These are phyloP conservation scores for Pantherophis vulpinus DNA, from an alignment of 2,797 vertebrate genomes.

Conservation along the genomic window DNA sequence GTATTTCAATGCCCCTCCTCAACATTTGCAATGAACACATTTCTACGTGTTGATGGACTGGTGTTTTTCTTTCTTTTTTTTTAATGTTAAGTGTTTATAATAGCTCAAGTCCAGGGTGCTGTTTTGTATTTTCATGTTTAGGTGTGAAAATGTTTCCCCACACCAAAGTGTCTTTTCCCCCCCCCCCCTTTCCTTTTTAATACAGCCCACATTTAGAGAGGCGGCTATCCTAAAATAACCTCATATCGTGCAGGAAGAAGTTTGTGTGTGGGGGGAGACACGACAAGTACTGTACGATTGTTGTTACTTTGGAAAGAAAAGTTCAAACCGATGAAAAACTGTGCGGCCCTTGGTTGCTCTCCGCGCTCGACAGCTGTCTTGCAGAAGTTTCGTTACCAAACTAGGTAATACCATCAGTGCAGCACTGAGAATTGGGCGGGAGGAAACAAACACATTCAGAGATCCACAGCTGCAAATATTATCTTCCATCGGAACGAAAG, in stretches of 20 bases:
- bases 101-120: neutral
- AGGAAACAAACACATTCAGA: neutral
- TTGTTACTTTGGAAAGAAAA: neutral
- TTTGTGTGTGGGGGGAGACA: too few relatives aligned
- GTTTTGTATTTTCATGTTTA: neutral
- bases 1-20: neutral
- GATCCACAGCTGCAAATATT: neutral
- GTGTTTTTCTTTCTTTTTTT: neutral
- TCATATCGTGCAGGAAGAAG: neutral
- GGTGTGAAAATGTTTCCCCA: neutral
- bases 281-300: neutral
- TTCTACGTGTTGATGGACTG: neutral
- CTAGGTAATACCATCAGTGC: neutral
- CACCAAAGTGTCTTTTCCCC: neutral
- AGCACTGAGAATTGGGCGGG: neutral
- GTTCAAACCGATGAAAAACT: neutral
- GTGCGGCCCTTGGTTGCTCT: too few relatives aligned
- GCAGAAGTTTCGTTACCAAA: neutral
- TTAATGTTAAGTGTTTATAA: neutral
- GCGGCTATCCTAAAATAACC: neutral
- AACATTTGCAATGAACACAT: neutral
- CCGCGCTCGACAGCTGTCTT: neutral
- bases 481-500: too few relatives aligned
- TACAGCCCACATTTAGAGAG: neutral
- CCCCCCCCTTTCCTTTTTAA: neutral